These are phyloP conservation scores for Macrotus californicus DNA, from an alignment of 2,113 vertebrate species.

Conservation along the genomic window DNA sequence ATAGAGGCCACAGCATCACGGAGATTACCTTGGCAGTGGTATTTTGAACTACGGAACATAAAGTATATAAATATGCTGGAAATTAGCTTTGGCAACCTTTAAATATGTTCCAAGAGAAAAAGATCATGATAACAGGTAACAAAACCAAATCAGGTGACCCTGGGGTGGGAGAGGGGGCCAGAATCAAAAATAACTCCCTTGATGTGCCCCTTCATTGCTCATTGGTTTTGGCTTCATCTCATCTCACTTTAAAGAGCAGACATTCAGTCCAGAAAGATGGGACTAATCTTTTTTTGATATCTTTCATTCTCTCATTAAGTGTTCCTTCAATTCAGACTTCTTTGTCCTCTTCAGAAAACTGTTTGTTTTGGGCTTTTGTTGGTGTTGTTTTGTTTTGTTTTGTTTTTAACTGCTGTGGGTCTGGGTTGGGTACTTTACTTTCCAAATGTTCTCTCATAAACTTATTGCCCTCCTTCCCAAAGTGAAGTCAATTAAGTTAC, in stretches of 20 bases:
- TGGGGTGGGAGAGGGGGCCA: neutral
- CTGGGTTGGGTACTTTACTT: neutral
- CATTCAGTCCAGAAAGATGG: neutral
- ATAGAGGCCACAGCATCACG: neutral
- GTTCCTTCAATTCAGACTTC: slow-evolving; percentile 4
- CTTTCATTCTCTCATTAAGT: neutral
- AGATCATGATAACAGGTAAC: neutral
- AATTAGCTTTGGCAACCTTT: neutral
- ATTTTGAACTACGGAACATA: neutral
- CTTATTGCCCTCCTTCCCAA: neutral
- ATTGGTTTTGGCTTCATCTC: neutral
- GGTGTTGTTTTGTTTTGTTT: neutral
- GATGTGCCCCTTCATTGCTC: neutral
- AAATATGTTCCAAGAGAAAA: slow-evolving; percentile 17
- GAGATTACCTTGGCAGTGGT: neutral
- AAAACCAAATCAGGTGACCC: neutral
- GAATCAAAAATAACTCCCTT: neutral
- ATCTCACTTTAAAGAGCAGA: neutral
- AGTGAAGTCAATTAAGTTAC: neutral
- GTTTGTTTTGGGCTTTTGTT: neutral
- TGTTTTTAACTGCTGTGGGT: neutral
- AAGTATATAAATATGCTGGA: neutral
- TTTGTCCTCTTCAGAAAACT: neutral
- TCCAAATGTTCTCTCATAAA: neutral
- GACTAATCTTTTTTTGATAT: neutral